phyloP scores from a whole-genome alignment of 2,888 invertebrate genomes.

The Meghimatium bilineatum region DNA sequence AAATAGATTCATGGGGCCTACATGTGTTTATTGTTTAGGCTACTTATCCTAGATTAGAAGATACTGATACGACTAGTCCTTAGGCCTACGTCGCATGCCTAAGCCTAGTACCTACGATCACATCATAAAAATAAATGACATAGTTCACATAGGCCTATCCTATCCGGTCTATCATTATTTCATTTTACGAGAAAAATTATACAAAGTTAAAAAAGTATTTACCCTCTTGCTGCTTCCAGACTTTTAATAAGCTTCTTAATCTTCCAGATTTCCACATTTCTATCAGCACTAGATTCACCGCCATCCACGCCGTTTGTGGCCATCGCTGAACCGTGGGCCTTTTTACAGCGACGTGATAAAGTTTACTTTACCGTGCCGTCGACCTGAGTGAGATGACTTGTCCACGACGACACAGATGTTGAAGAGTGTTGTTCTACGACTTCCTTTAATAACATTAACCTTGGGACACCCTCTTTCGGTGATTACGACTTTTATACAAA shows the following conservation, averaged over 20 bases:
- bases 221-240: conserved; percentile 99
- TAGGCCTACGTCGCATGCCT: no score
- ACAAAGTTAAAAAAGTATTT: conserved; percentile 68
- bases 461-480: not conserved
- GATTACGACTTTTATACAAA: not conserved
- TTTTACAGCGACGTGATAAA: conserved; percentile 1
- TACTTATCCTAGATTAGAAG: no score
- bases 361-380: not conserved
- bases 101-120: no score
- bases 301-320: conserved; percentile 67
- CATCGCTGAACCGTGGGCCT: conserved; percentile 27
- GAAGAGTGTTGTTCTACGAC: not conserved
- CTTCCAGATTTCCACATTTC: conserved; percentile 99
- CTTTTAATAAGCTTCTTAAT: conserved; percentile 99
- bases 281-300: conserved; percentile 83
- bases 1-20: no score
- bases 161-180: no score
- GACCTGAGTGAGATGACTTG: not conserved
- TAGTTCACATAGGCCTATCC: no score
- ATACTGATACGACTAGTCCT: no score
- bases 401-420: conserved; percentile 12
- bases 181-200: no score
- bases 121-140: no score
- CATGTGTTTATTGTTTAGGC: no score
- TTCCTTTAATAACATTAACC: not conserved